Conservation (phyloP, 2,797 vertebrate species). For the Sebastes matsubarae region DNA sequence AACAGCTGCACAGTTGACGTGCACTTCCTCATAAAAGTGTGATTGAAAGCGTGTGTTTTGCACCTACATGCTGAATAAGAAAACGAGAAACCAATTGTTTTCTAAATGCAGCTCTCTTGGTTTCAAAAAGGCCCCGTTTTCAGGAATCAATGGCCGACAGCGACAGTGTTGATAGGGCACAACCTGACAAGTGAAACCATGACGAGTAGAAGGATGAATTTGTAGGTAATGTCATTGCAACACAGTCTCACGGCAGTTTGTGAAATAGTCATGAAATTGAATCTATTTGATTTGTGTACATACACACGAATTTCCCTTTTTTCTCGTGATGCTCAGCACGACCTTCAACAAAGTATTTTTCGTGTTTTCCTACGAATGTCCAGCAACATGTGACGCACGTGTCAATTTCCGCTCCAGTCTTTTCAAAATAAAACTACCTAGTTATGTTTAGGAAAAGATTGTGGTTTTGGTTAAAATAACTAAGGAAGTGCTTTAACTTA, state of each 20-base stretch:
- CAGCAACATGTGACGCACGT: too few relatives aligned
- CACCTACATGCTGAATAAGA: slow-evolving; percentile 16
- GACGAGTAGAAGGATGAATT: slow-evolving; percentile 1
- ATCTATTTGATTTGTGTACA: not conserved
- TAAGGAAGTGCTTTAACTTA: not conserved
- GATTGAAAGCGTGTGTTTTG: slow-evolving; percentile 41
- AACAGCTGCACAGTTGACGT: slow-evolving; percentile 70
- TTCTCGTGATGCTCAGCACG: not conserved
- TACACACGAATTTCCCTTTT: not conserved
- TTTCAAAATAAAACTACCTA: not conserved
- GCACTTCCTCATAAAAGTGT: slow-evolving; percentile 46
- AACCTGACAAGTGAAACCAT: slow-evolving; percentile 19
- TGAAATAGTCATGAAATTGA: not conserved
- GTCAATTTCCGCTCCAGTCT: not conserved
- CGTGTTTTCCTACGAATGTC: too few relatives aligned
- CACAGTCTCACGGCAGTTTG: too few relatives aligned
- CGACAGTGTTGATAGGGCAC: slow-evolving; percentile 20
- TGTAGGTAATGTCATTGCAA: slow-evolving; percentile 1
- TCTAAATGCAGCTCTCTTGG: slow-evolving; percentile 19
- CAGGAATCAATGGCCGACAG: slow-evolving; percentile 43
- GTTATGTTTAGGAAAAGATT: not conserved
- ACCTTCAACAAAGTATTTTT: too few relatives aligned
- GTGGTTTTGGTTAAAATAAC: not conserved
- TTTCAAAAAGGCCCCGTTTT: slow-evolving; percentile 61
- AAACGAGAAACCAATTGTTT: slow-evolving; percentile 22